Base-by-base conservation (phyloP, 2,888 invertebrate genomes). In the Lasioglossum pauxillum region DNA sequence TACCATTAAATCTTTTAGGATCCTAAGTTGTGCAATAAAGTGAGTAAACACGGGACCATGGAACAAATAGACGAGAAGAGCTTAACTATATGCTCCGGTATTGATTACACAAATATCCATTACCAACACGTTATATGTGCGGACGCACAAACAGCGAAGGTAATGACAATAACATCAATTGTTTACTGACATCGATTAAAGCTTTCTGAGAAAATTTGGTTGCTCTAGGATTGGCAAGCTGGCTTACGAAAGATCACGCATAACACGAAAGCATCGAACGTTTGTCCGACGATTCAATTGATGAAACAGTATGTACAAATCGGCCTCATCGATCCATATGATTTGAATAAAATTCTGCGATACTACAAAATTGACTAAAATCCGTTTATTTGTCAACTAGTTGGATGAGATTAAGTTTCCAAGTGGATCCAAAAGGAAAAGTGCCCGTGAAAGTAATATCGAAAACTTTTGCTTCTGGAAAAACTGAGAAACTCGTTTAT, bases 251-350 rank as follows among this genome's bases (percentile, higher is more conserved):
- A 96, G 92, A 97, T 99, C 94, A 98, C 99, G 86, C 99, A 99
- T 96, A 99, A 99, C 96, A 98, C 98, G 96, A 99, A 99, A 96
- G 98, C 98, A 94, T 98, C 97, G 96, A 99, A 99, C 96, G 98
- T 99, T 91, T 99, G 99, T 95, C 98, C 99, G 44, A 97, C 98
- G 95, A 99, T 98, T 83, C 98, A 98, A 95, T 97, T 99, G 88
- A 98, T 98, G 97, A 99, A 99, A 96, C 99, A 99, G 99, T 99
- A 97, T 97, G 99, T 98, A 85, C 49, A 31, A 35, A 38, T 41
- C 2, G 14, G 23, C 10, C 10, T 38, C 23, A 35, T 19, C 38
- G 35, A 10, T 69, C 19, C 23, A 10, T 7, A 23, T 16, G 10
- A 41, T 69, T 41, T 19, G 1, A 31, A 10, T 67, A 19, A 31